Evolutionary conservation across 1,140 invertebrate genomes (phyloP), one percentile per base, ranked within the genome.

Genomic region (Manduca sexta): DNA sequence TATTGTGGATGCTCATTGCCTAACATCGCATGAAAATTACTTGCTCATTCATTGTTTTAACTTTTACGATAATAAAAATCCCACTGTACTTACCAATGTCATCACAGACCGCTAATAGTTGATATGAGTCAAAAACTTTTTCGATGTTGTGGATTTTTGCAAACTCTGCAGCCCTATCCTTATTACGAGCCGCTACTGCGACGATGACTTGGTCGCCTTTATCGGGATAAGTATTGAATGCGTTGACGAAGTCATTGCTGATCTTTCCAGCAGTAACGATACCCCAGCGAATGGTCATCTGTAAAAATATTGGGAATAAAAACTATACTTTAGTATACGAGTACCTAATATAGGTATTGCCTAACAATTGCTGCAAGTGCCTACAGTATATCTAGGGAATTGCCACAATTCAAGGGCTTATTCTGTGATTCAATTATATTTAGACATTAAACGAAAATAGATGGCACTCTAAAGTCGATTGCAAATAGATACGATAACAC

Each of bases 271-370:
- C 68, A 5, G 67, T 64, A 44, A 82, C 76, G 10, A 84, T 81
- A 30, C 78, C 76, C 74, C 76, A 84, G 34, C 81, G 78, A 34
- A 82, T 40, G 11, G 69, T 46, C 78, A 84, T 82, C 74, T 79
- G 55, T 2, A 61, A 62, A 35, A 45, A 49, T 39, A 21, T 45
- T 41, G 17, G 13, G 16, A 17, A 34, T 18, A 29, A 42, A 12
- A n/a, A 42, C 15, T 45, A n/a, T 2, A 10, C 35, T 14, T 44
- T 26, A 21, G 26, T n/a, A 26, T 3, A 43, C 10, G n/a, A 43
- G n/a, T 8, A 26, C 10, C 7, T 16, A 40, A 1, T n/a, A n/a
- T n/a, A n/a, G n/a, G n/a, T n/a, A n/a, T n/a, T n/a, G n/a, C n/a
- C n/a, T n/a, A n/a, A n/a, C n/a, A n/a, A n/a, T n/a, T n/a, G n/a